A percentile compares a stretch with the other conserved stretches of the same genome.
Conservation (phyloP, 2,113 vertebrate species). For the Caracal caracal region DNA sequence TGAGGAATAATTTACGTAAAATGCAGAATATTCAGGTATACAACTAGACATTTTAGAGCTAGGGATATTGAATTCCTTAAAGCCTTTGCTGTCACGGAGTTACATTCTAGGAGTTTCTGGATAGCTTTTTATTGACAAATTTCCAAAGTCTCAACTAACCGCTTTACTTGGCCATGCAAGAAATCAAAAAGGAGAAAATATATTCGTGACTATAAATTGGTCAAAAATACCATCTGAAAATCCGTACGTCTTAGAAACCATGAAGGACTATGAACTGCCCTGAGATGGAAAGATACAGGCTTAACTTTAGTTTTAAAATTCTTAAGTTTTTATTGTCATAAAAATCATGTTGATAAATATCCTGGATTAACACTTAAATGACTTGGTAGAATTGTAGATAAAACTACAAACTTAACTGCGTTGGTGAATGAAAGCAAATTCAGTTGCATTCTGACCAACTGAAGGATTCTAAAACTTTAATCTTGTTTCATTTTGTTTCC, state of each 20-base stretch:
- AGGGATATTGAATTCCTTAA: background rate
- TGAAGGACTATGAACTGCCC: background rate
- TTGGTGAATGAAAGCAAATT: background rate
- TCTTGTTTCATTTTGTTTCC: constrained; percentile 1
- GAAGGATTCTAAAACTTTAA: background rate
- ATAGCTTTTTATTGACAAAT: background rate
- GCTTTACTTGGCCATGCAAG: background rate
- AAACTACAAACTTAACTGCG: background rate
- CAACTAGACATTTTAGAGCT: background rate
- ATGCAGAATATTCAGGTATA: background rate
- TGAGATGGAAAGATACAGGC: background rate
- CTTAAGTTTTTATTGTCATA: background rate
- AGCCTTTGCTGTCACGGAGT: background rate
- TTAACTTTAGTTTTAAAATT: background rate
- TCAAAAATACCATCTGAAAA: background rate
- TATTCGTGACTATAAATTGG: background rate
- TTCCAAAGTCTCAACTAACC: background rate
- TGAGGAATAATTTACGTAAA: background rate
- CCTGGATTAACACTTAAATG: constrained; percentile 23
- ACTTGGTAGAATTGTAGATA: background rate
- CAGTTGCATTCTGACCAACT: background rate
- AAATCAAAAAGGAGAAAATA: background rate
- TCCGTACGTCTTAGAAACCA: background rate
- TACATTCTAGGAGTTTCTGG: background rate
- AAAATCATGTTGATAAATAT: constrained; percentile 45